Conservation (phyloP, 2,888 invertebrate genomes). For the Microctonus brassicae region DNA sequence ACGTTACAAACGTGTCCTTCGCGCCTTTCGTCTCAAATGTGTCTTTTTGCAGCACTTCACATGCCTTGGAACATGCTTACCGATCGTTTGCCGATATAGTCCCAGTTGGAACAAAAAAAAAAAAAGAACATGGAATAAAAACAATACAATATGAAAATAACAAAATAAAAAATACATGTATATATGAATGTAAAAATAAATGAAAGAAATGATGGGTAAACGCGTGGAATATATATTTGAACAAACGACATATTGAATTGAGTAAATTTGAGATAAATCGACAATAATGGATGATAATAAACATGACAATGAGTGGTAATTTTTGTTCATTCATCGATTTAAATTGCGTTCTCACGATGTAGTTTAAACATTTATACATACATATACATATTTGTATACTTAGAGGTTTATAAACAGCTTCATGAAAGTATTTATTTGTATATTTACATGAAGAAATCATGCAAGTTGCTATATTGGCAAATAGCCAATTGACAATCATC, state of each 20-base stretch:
- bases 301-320: background rate
- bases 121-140: background rate
- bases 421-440: background rate
- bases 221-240: slow-evolving; percentile 18
- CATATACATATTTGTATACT: background rate
- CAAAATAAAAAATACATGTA: background rate
- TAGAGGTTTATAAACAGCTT: no score
- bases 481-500: background rate
- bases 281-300: background rate
- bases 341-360: background rate
- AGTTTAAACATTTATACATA: background rate
- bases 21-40: slow-evolving; percentile 31
- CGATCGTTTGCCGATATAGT: slow-evolving; percentile 21
- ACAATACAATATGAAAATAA: background rate
- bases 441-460: background rate
- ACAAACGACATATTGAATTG: background rate
- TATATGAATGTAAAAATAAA: background rate
- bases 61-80: slow-evolving; percentile 13
- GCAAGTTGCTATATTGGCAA: background rate
- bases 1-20: slow-evolving; percentile 38
- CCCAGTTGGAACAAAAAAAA: background rate
- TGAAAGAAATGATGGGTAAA: background rate
- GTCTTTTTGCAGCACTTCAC: slow-evolving; percentile 19
- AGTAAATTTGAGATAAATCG: background rate
- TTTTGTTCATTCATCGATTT: slow-evolving; percentile 1